phyloP scores from a whole-genome alignment of 1,140 invertebrate genomes.

The Drepana arcuata region DNA sequence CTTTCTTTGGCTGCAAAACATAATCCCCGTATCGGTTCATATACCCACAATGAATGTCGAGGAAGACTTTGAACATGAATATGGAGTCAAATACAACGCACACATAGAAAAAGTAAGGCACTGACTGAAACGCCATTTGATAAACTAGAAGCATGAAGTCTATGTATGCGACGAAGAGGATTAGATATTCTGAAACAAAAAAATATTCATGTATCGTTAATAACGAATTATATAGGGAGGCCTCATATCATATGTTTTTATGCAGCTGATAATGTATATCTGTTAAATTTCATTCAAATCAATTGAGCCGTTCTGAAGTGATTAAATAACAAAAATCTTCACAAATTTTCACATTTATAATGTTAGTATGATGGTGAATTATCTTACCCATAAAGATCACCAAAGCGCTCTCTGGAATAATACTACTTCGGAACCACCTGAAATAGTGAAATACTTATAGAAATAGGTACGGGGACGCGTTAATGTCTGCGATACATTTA shows the following conservation, averaged over 20 bases:
- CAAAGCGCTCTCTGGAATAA: conserved; percentile 44
- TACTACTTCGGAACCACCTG: conserved; percentile 55
- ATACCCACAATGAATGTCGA: conserved; percentile 51
- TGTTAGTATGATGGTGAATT: too few species aligned
- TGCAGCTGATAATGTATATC: too few species aligned
- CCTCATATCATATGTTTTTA: too few species aligned
- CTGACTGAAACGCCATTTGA: conserved; percentile 55
- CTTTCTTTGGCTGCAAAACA: conserved; percentile 49
- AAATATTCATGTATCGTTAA: too few species aligned
- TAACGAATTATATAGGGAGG: too few species aligned
- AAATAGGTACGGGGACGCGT: too few species aligned
- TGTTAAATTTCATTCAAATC: too few species aligned
- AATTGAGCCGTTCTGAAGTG: too few species aligned
- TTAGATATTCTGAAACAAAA: conserved; percentile 45
- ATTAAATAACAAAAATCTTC: too few species aligned
- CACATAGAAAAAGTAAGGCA: conserved; percentile 40
- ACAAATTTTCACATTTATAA: too few species aligned
- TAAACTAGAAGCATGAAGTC: conserved; percentile 57
- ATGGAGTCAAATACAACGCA: conserved; percentile 39
- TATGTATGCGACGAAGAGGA: conserved; percentile 35
- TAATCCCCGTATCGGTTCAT: conserved; percentile 64
- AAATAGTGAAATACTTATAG: too few species aligned
- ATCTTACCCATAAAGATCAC: conserved; percentile 48
- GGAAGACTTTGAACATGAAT: conserved; percentile 48
- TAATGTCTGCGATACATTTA: too few species aligned